These are phyloP conservation scores for Macaca fascicularis DNA, from an alignment of 2,113 vertebrate genomes.

Conservation along the genomic window DNA sequence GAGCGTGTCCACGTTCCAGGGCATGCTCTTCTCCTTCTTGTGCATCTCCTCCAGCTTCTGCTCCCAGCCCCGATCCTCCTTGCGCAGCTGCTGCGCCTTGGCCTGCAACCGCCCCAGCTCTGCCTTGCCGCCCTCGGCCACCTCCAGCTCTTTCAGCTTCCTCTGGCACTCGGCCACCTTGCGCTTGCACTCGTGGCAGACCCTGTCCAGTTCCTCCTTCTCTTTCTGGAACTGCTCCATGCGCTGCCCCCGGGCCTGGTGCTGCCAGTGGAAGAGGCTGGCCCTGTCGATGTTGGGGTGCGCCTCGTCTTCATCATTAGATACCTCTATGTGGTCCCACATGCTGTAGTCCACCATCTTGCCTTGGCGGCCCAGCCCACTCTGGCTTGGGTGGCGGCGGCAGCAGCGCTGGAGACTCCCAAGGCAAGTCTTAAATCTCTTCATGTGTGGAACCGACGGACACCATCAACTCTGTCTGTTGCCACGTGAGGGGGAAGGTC, in stretches of 20 bases:
- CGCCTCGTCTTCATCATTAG: constrained; percentile 93
- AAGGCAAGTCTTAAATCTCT: background rate
- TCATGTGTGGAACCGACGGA: background rate
- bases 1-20: constrained; percentile 94
- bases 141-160: constrained; percentile 83
- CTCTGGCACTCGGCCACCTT: constrained; percentile 85
- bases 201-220: constrained; percentile 89
- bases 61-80: constrained; percentile 87
- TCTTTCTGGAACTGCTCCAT: constrained; percentile 92
- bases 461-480: background rate
- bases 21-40: constrained; percentile 89
- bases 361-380: constrained; percentile 30
- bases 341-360: constrained; percentile 94
- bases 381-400: background rate
- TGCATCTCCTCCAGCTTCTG: constrained; percentile 86
- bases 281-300: constrained; percentile 93
- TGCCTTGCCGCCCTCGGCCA: constrained; percentile 58
- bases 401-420: background rate
- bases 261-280: constrained; percentile 93
- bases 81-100: constrained; percentile 86
- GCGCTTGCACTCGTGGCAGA: constrained; percentile 83
- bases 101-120: constrained; percentile 84
- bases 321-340: constrained; percentile 96
- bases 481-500: background rate
- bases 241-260: constrained; percentile 92